Evolutionary conservation across 2,113 vertebrate genomes (phyloP).

Genomic region (Promerops cafer): DNA sequence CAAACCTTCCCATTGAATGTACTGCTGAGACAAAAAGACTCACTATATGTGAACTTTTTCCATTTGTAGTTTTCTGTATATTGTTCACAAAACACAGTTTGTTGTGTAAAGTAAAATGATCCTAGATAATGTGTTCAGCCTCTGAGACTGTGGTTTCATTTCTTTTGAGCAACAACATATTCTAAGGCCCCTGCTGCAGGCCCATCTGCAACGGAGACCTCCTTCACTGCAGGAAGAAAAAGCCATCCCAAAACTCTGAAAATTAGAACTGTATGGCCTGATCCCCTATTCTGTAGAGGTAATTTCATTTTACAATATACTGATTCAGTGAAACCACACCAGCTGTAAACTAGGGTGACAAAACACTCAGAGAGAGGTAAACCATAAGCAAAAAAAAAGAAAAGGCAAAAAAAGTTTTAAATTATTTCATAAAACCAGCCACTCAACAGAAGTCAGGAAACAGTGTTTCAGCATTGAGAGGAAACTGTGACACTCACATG

Average conservation of each 20-base stretch:
- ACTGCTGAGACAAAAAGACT: not conserved
- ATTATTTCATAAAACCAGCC: not conserved
- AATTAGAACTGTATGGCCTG: not conserved
- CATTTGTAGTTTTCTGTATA: not conserved
- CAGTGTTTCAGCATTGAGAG: not conserved
- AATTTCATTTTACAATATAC: not conserved
- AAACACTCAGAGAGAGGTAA: not conserved
- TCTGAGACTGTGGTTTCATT: not conserved
- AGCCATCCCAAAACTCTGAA: not conserved
- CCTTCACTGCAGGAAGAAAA: not conserved
- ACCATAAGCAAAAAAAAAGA: not conserved
- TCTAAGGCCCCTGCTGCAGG: not conserved
- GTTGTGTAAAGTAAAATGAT: not conserved
- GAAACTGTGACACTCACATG: not conserved
- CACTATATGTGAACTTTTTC: not conserved
- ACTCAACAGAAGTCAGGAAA: not conserved
- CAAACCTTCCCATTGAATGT: fast-evolving
- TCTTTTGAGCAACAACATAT: not conserved
- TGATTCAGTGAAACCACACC: not conserved
- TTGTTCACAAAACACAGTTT: not conserved
- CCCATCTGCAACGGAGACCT: not conserved
- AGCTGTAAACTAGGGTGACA: not conserved
- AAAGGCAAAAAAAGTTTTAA: not conserved
- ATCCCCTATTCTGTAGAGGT: not conserved
- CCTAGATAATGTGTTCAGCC: not conserved